A percentile compares a stretch with the other conserved stretches of the same genome.
phyloP scores from a whole-genome alignment of 2,113 vertebrate species.

The Ammodramus savannarum region DNA sequence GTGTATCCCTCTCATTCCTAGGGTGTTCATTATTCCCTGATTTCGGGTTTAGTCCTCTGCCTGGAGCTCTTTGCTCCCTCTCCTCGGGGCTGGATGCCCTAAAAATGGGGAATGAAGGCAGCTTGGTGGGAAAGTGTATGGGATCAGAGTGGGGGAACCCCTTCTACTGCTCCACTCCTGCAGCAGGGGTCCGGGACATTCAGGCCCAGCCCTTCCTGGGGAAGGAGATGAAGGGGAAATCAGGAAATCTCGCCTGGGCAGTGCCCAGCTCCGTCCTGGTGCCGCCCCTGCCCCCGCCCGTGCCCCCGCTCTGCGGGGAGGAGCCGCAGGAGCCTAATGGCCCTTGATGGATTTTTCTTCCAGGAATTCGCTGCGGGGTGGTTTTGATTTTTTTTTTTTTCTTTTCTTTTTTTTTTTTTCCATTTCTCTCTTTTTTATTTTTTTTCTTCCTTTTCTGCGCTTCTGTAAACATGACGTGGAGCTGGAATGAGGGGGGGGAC shows the following conservation, averaged over 20 bases:
- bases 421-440: rapidly evolving
- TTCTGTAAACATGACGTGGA: background rate
- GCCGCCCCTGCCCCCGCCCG: background rate
- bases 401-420: rapidly evolving
- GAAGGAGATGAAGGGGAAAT: background rate
- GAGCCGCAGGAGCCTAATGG: slow-evolving; percentile 19
- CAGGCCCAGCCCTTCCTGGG: background rate
- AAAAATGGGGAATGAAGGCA: background rate
- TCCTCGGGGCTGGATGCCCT: no score
- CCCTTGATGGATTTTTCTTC: slow-evolving; percentile 18
- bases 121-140: background rate
- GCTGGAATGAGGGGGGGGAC: background rate
- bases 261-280: background rate
- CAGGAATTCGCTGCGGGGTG: background rate
- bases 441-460: no score
- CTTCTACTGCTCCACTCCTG: background rate
- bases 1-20: rapidly evolving
- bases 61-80: background rate
- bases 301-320: background rate
- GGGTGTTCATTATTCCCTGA: background rate
- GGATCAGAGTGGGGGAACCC: background rate
- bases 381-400: background rate
- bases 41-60: background rate
- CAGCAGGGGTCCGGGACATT: background rate
- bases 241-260: background rate